phyloP scores from a whole-genome alignment of 2,113 vertebrate species.

The Pavo muticus region DNA sequence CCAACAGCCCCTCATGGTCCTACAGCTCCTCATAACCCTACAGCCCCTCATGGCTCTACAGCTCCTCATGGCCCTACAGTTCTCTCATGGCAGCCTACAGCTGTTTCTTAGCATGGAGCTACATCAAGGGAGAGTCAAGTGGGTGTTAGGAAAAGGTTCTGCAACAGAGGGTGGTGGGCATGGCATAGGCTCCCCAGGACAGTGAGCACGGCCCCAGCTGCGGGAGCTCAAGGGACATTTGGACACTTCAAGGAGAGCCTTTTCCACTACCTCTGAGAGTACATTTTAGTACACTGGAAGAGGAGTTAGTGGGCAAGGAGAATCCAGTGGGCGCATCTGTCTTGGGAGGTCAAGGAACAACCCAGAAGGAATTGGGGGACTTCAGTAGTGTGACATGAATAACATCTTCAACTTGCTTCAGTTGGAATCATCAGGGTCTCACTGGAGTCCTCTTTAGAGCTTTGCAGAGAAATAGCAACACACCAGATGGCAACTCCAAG shows the following conservation, averaged over 20 bases:
- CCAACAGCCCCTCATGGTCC: too few species aligned
- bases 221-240: too few species aligned
- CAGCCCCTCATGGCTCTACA: too few species aligned
- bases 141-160: too few species aligned
- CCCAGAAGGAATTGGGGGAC: neutral
- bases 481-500: neutral
- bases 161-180: too few species aligned
- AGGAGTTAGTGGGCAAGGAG: neutral
- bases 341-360: neutral
- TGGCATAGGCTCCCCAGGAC: too few species aligned
- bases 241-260: neutral
- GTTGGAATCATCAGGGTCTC: neutral
- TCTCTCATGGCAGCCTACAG: too few species aligned
- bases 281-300: neutral
- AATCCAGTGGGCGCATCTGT: neutral
- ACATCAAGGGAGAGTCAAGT: too few species aligned
- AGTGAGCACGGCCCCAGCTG: too few species aligned
- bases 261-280: neutral
- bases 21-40: too few species aligned
- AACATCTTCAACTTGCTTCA: neutral
- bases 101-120: too few species aligned
- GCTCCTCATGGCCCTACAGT: too few species aligned
- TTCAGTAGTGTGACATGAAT: neutral
- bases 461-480: neutral
- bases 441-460: neutral